phyloP scores from a whole-genome alignment of 2,113 vertebrate species.

The Ia io region DNA sequence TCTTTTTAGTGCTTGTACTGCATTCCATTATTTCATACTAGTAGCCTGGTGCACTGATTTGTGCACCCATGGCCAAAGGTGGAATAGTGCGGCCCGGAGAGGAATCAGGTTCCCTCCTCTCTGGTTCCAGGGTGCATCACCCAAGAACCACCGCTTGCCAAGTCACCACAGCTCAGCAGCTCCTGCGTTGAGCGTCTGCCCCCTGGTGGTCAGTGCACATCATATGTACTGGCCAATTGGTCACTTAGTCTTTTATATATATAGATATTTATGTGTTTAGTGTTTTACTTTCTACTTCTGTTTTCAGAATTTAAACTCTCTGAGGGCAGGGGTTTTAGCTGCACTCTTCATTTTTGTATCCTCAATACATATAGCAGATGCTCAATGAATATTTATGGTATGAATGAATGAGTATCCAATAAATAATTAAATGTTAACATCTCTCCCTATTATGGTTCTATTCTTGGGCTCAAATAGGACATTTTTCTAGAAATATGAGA shows the following conservation, averaged over 20 bases:
- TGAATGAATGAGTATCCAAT: not conserved
- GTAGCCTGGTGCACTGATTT: no score
- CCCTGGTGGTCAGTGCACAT: no score
- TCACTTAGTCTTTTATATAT: no score
- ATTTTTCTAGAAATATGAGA: not conserved
- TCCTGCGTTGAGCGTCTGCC: no score
- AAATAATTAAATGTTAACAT: not conserved
- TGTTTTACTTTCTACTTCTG: not conserved
- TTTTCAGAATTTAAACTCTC: not conserved
- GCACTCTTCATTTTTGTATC: not conserved
- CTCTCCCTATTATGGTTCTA: not conserved
- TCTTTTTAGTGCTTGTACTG: not conserved
- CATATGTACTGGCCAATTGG: no score
- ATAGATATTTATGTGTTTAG: not conserved
- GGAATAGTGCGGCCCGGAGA: no score
- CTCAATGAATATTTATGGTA: not conserved
- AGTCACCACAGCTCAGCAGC: no score
- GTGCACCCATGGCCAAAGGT: no score
- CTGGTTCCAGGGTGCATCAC: no score
- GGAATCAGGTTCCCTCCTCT: no score
- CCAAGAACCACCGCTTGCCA: no score
- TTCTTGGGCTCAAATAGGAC: not conserved
- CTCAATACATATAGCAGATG: not conserved
- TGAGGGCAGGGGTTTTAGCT: not conserved
- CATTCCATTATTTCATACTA: not conserved